phyloP scores from a whole-genome alignment of 1,140 invertebrate species.

The Bombus sylvicola region DNA sequence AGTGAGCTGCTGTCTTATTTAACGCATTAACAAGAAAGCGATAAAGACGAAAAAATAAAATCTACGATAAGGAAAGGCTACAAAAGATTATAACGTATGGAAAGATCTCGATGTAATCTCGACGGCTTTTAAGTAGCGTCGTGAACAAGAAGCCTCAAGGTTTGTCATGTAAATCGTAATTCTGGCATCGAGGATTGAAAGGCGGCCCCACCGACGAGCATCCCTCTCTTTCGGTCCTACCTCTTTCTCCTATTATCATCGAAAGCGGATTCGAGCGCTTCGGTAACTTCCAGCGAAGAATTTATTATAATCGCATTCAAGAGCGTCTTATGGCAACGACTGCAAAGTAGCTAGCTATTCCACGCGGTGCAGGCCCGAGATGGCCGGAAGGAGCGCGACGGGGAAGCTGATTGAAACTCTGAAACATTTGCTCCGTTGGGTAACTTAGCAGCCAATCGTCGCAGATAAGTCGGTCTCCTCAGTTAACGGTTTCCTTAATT shows the following conservation, averaged over 20 bases:
- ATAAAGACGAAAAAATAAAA: neutral
- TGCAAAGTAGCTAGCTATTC: slow-evolving; percentile 64
- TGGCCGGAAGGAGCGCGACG: no score
- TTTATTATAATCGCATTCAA: slow-evolving; percentile 71
- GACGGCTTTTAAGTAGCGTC: neutral
- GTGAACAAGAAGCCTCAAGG: slow-evolving; percentile 23
- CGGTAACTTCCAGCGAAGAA: slow-evolving; percentile 62
- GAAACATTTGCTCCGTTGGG: slow-evolving; percentile 58
- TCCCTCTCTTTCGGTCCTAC: neutral
- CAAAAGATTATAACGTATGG: no score
- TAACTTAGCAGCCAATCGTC: slow-evolving; percentile 67
- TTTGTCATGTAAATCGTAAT: slow-evolving; percentile 66
- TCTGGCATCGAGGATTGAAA: slow-evolving; percentile 12
- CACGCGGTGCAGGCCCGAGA: neutral
- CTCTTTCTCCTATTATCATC: slow-evolving; percentile 56
- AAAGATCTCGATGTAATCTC: neutral
- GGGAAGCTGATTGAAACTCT: slow-evolving; percentile 65
- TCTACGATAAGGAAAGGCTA: neutral
- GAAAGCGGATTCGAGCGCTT: slow-evolving; percentile 63
- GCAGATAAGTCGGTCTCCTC: slow-evolving; percentile 64
- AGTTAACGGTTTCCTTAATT: slow-evolving; percentile 69
- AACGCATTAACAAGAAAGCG: no score
- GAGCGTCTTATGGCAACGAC: slow-evolving; percentile 63
- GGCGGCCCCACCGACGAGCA: no score
- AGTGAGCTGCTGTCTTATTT: no score